Evolutionary conservation across 2,888 invertebrate species (phyloP), one percentile per base, ranked within the genome.

Genomic region (Rhamnusium bicolor): DNA sequence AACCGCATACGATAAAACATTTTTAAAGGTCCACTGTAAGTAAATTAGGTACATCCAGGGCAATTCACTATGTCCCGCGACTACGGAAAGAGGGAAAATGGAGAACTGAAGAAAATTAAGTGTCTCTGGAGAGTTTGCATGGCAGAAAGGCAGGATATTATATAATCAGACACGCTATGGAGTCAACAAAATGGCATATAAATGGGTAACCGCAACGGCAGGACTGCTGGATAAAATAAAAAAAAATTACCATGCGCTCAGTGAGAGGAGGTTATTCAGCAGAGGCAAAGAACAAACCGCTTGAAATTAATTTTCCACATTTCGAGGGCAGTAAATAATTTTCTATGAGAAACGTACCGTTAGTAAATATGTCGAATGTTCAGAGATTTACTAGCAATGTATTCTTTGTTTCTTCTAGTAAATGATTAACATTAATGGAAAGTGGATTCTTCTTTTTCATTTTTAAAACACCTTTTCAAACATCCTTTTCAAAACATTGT

Each of bases 31-130:
- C n/a, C n/a, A n/a, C n/a, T n/a, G n/a, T n/a, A n/a, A n/a, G n/a
- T n/a, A 4, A 40, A n/a, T n/a, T 12, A 40, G 21, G 14, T 7
- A 32, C n/a, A 16, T 21, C 53, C 12, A 53, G 71, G 21, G 65
- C 60, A 73, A 62, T 72, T 73, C 49, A 47, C 61, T 8, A 8
- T 21, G 60, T 71, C 40, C 75, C 73, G 58, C 7, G 18, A n/a
- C 54, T 53, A 73, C 12, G 32, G 83, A 84, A 82, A 76, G 78
- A 78, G 80, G 82, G 85, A 83, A 84, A 85, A 84, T 84, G 85
- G 84, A 84, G 83, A 84, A 85, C 75, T 79, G 85, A 82, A 81
- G 85, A 85, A 85, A 85, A 85, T 85, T 85, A 85, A 84, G 85
- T 82, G 85, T 83, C 83, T 80, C 81, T 75, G 76, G 84, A 82